phyloP scores from a whole-genome alignment of 2,797 vertebrate genomes.

The Lemur catta region DNA sequence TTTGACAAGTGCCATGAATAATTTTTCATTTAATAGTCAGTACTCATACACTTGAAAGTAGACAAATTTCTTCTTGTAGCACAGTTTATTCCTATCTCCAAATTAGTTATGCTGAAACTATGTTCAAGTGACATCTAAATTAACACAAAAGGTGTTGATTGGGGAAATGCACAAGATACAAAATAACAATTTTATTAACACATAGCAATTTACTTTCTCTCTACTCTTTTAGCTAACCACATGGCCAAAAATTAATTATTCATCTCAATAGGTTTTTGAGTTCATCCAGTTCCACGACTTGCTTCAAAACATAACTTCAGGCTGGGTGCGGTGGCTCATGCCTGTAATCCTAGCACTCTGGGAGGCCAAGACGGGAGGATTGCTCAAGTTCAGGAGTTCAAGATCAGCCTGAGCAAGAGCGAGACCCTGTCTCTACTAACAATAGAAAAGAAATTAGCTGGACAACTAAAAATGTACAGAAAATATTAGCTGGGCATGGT shows the following conservation, averaged over 20 bases:
- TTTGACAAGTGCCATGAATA: not conserved
- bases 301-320: not conserved
- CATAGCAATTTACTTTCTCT: not conserved
- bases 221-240: not conserved
- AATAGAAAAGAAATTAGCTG: too few species aligned
- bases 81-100: not conserved
- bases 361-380: too few species aligned
- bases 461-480: too few species aligned
- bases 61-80: not conserved
- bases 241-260: not conserved
- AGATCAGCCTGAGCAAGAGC: too few species aligned
- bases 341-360: too few species aligned
- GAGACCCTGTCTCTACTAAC: too few species aligned
- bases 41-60: not conserved
- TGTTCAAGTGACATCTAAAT: not conserved
- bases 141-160: slow-evolving; percentile 17
- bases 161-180: not conserved
- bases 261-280: not conserved
- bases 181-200: slow-evolving; percentile 13
- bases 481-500: too few species aligned
- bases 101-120: slow-evolving; percentile 25
- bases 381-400: too few species aligned
- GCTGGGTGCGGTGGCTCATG: too few species aligned
- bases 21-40: not conserved
- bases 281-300: not conserved